Evolutionary conservation across 2,113 vertebrate species (phyloP).

Genomic region (Crotalus tigris): DNA sequence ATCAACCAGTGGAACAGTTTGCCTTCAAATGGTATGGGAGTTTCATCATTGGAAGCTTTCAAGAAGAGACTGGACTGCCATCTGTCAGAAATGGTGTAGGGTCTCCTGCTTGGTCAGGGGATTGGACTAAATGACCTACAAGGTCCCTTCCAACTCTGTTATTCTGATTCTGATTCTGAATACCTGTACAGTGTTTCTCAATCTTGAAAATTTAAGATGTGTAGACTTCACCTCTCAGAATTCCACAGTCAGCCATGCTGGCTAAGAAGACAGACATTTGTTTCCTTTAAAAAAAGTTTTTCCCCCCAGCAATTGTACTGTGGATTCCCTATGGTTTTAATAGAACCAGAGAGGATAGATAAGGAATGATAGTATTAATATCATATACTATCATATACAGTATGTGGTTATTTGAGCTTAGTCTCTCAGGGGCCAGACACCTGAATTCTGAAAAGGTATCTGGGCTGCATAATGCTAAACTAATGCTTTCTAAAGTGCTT

Average conservation of each 20-base stretch:
- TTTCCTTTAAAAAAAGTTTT: background rate
- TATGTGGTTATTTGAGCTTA: background rate
- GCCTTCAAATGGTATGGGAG: no score
- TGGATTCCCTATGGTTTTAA: background rate
- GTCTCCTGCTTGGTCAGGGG: no score
- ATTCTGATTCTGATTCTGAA: no score
- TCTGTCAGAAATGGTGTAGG: no score
- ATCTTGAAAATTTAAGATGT: background rate
- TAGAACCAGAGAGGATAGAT: background rate
- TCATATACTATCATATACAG: background rate
- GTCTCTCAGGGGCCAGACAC: background rate
- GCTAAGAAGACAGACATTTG: background rate
- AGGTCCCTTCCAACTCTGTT: no score
- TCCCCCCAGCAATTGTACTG: background rate
- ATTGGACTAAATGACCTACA: no score
- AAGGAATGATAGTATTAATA: background rate
- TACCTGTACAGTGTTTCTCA: background rate
- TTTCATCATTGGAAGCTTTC: no score
- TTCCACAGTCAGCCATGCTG: background rate
- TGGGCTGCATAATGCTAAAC: background rate
- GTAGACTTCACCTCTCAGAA: background rate
- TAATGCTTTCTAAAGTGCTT: background rate
- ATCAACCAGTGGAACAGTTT: no score
- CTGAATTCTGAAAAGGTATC: background rate
- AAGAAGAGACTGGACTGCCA: no score